A percentile compares a stretch with the other conserved stretches of the same genome.
phyloP scores from a whole-genome alignment of 2,113 vertebrate species.

The Phylloscopus trochilus region DNA sequence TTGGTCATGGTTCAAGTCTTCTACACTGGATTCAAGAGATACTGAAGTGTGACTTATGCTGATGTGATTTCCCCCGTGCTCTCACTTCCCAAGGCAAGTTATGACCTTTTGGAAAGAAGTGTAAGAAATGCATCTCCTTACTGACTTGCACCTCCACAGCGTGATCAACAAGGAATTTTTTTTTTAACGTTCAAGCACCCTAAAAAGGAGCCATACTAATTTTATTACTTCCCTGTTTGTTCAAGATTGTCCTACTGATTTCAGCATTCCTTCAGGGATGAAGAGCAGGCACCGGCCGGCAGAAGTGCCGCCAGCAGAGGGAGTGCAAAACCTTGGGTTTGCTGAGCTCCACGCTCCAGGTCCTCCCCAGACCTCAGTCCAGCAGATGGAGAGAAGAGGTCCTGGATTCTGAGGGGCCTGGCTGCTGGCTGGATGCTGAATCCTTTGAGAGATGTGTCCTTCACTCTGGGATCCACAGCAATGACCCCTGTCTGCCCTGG shows the following conservation, averaged over 20 bases:
- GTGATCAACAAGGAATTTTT: not conserved
- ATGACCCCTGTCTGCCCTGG: not conserved
- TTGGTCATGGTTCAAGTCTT: not conserved
- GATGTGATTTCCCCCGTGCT: not conserved
- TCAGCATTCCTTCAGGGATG: not conserved
- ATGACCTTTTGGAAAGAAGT: not conserved
- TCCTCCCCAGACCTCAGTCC: not conserved
- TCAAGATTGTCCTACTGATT: not conserved
- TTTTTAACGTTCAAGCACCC: not conserved
- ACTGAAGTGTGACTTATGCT: not conserved
- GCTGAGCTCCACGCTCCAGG: not conserved
- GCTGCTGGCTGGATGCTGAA: not conserved
- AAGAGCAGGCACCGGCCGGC: not conserved
- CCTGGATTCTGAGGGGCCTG: too few species aligned
- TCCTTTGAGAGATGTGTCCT: not conserved
- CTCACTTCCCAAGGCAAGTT: not conserved
- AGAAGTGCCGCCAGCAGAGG: slow-evolving; percentile 40
- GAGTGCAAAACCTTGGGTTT: slow-evolving; percentile 30
- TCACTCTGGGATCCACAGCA: not conserved
- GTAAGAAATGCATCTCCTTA: not conserved
- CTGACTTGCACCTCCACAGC: not conserved
- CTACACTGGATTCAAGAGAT: not conserved
- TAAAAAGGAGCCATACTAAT: not conserved
- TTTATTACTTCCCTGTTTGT: slow-evolving; percentile 27
- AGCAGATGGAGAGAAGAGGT: not conserved